A percentile compares a stretch with the other conserved stretches of the same genome.
Evolutionary conservation across 2,888 invertebrate species (phyloP).

Genomic region (Drosophila tripunctata): DNA sequence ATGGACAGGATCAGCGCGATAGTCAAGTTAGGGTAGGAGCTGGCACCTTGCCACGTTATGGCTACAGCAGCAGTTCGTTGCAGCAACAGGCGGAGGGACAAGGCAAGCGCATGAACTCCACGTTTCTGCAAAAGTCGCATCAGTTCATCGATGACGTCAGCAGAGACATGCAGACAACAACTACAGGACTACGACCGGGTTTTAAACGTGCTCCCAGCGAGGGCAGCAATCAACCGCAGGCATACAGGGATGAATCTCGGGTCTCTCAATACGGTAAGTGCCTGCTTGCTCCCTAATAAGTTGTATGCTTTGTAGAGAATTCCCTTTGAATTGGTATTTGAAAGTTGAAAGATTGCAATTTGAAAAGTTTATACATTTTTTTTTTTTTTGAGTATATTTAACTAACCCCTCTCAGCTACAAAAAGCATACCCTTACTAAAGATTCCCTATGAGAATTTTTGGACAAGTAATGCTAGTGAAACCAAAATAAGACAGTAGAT

Average conservation of each 20-base stretch:
- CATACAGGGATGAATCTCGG: slow-evolving; percentile 89
- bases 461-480: not conserved
- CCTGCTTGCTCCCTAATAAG: not conserved
- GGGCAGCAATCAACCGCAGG: slow-evolving; percentile 86
- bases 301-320: slow-evolving; percentile 23
- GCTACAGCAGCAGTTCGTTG: slow-evolving; percentile 84
- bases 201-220: slow-evolving; percentile 84
- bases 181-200: slow-evolving; percentile 80
- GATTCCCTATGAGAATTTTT: not conserved
- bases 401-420: slow-evolving; percentile 41
- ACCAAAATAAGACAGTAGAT: not conserved
- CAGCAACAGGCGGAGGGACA: slow-evolving; percentile 85
- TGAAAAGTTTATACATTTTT: slow-evolving; percentile 47
- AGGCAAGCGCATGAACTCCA: slow-evolving; percentile 88
- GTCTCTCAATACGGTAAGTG: slow-evolving; percentile 89
- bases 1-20: slow-evolving; percentile 58
- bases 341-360: slow-evolving; percentile 56
- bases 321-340: slow-evolving; percentile 62
- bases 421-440: slow-evolving; percentile 8
- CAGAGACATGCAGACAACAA: slow-evolving; percentile 85
- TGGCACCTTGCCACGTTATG: slow-evolving; percentile 87
- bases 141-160: slow-evolving; percentile 88
- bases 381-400: slow-evolving; percentile 50
- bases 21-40: slow-evolving; percentile 84
- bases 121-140: slow-evolving; percentile 89